A percentile compares a stretch with the other conserved stretches of the same genome.
phyloP scores from a whole-genome alignment of 1,140 invertebrate species.

The Atopsyche davidsoni region DNA sequence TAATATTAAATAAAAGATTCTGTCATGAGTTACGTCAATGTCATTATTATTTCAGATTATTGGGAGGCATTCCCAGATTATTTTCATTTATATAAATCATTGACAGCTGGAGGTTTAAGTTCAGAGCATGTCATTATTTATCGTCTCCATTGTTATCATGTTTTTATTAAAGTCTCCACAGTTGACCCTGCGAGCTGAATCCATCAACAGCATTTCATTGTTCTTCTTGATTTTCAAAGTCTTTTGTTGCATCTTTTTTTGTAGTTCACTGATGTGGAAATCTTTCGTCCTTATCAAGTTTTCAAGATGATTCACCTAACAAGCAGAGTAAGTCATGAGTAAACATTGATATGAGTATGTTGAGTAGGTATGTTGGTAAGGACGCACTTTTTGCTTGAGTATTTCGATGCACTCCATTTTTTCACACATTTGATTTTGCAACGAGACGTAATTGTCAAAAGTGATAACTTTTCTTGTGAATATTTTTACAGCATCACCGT shows the following conservation, averaged over 20 bases:
- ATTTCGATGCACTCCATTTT: slow-evolving; percentile 43
- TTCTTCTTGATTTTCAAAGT: slow-evolving; percentile 9
- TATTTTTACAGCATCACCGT: slow-evolving; percentile 37
- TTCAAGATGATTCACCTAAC: slow-evolving; percentile 47
- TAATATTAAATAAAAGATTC: too few relatives aligned
- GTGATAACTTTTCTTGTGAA: slow-evolving; percentile 50
- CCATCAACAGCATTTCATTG: slow-evolving; percentile 12
- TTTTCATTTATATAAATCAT: too few relatives aligned
- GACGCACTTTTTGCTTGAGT: slow-evolving; percentile 41
- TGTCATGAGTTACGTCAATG: too few relatives aligned
- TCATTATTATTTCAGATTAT: too few relatives aligned
- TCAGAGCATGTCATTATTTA: too few relatives aligned
- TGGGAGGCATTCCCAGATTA: too few relatives aligned
- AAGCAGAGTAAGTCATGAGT: slow-evolving; percentile 22
- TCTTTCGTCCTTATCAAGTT: slow-evolving; percentile 51
- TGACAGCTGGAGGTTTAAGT: too few relatives aligned
- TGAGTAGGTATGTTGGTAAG: too few relatives aligned
- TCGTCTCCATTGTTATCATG: too few relatives aligned
- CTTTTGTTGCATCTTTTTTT: slow-evolving; percentile 18
- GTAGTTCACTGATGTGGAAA: slow-evolving; percentile 52
- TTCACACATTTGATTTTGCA: slow-evolving; percentile 44
- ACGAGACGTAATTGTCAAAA: slow-evolving; percentile 44
- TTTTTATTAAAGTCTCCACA: too few relatives aligned
- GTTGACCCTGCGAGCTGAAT: too few relatives aligned
- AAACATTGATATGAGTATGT: not conserved